These are phyloP conservation scores for Megaceryle maxima DNA, from an alignment of 2,113 vertebrate species.

Conservation along the genomic window DNA sequence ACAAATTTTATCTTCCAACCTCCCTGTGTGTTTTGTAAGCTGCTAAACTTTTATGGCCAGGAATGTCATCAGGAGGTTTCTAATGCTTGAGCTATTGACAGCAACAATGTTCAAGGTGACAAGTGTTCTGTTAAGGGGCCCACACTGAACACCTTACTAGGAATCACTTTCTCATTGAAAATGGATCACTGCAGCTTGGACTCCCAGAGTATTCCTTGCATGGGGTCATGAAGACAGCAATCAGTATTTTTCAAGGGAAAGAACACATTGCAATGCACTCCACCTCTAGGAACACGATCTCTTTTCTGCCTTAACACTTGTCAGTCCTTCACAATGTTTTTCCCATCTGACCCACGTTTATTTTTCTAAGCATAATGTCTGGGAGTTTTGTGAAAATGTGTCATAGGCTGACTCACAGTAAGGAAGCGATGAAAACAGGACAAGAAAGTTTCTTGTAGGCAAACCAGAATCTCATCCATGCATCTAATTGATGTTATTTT, in stretches of 20 bases:
- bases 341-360: conserved; percentile 32
- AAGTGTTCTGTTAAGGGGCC: not conserved
- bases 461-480: not conserved
- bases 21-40: not conserved
- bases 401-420: conserved; percentile 40
- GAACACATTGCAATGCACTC: not conserved
- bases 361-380: not conserved
- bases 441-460: not conserved
- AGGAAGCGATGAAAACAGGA: not conserved
- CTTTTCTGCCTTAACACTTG: not conserved
- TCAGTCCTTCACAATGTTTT: not conserved
- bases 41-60: not conserved
- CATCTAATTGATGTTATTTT: not conserved
- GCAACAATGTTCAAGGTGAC: not conserved
- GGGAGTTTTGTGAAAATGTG: conserved; percentile 29
- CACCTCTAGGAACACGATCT: not conserved
- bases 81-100: not conserved
- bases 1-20: not conserved
- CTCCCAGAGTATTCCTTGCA: not conserved
- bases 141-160: rapidly evolving
- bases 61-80: not conserved
- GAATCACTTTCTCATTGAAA: not conserved
- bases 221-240: rapidly evolving
- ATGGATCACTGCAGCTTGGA: not conserved
- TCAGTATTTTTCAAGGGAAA: not conserved